Percentiles rank a stretch among this genome's conserved stretches.
These are phyloP conservation scores for Channa maculata DNA, from an alignment of 2,113 vertebrate species.

Conservation along the genomic window DNA sequence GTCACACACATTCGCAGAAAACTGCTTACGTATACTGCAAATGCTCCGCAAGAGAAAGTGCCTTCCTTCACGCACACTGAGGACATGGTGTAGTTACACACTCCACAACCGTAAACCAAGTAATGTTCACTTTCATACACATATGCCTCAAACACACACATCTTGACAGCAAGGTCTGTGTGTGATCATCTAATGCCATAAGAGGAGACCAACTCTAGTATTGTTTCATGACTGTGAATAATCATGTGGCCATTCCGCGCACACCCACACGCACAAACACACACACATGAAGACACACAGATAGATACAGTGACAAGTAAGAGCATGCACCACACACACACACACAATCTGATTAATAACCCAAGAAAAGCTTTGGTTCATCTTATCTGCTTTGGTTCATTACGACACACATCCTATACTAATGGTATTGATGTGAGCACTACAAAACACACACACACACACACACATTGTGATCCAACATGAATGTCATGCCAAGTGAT, in stretches of 20 bases:
- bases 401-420: conserved; percentile 40
- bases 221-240: conserved; percentile 78
- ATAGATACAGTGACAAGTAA: conserved; percentile 32
- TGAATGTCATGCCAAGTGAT: conserved; percentile 45
- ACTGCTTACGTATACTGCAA: conserved; percentile 2
- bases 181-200: conserved; percentile 65
- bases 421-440: conserved; percentile 45
- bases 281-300: conserved; percentile 19
- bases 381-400: conserved; percentile 67
- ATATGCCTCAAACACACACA: conserved; percentile 25
- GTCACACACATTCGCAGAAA: conserved; percentile 21
- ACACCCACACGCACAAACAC: conserved; percentile 22
- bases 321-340: conserved; percentile 22
- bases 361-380: conserved; percentile 64
- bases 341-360: conserved; percentile 53
- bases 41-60: conserved; percentile 5
- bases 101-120: neutral
- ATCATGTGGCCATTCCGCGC: conserved; percentile 62
- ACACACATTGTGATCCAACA: conserved; percentile 19
- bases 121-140: neutral
- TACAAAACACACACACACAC: conserved; percentile 25
- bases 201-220: conserved; percentile 60
- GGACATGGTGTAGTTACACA: neutral
- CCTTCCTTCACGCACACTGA: neutral
- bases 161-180: conserved; percentile 35